These are phyloP conservation scores for Parauchenoglanis punctatus DNA, from an alignment of 2,797 vertebrate genomes.

Conservation along the genomic window DNA sequence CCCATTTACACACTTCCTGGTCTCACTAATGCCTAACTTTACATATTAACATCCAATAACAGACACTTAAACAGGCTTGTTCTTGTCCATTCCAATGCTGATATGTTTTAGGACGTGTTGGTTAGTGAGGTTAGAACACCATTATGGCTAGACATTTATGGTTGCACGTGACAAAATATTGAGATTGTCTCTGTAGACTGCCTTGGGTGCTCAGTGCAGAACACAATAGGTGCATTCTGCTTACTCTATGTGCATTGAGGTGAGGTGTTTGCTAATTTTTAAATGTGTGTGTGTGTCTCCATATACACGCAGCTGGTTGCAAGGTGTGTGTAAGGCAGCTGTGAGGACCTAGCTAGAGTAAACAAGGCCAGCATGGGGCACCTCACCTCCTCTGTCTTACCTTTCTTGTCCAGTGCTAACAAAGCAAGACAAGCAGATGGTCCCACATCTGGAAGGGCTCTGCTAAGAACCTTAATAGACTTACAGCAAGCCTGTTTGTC, in stretches of 20 bases:
- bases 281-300: slow-evolving; percentile 50
- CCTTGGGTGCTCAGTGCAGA: slow-evolving; percentile 18
- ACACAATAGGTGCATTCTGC: slow-evolving; percentile 19
- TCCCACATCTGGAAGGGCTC: slow-evolving; percentile 69
- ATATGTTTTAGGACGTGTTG: slow-evolving; percentile 53
- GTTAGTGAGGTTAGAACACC: slow-evolving; percentile 51
- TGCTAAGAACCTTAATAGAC: slow-evolving; percentile 60
- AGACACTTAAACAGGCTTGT: slow-evolving; percentile 41
- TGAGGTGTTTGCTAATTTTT: slow-evolving; percentile 43
- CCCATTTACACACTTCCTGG: slow-evolving; percentile 63
- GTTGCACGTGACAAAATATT: slow-evolving; percentile 41
- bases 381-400: slow-evolving; percentile 47
- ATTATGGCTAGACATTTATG: slow-evolving; percentile 49
- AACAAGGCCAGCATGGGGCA: slow-evolving; percentile 61
- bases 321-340: slow-evolving; percentile 67
- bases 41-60: slow-evolving; percentile 62
- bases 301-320: slow-evolving; percentile 72
- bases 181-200: slow-evolving; percentile 28
- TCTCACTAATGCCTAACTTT: slow-evolving; percentile 63
- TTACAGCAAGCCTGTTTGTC: slow-evolving; percentile 59
- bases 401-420: slow-evolving; percentile 53
- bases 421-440: slow-evolving; percentile 69
- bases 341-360: slow-evolving; percentile 60
- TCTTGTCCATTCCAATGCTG: slow-evolving; percentile 47
- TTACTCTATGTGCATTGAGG: slow-evolving; percentile 42